Conservation (phyloP, 2,888 invertebrate species). For the Mimumesa dahlbomi region DNA sequence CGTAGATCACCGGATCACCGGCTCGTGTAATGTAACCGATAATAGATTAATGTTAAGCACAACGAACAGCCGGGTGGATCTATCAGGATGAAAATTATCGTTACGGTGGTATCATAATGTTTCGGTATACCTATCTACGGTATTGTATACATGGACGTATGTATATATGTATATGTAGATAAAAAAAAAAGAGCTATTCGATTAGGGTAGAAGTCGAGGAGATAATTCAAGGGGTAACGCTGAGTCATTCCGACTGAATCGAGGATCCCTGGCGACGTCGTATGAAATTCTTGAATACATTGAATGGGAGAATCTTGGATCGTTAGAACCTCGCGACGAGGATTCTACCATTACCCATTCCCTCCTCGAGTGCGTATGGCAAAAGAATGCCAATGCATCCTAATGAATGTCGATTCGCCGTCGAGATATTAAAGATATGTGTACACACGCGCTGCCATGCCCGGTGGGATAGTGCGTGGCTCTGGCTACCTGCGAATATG, state of each 20-base stretch:
- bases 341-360: conserved; percentile 33
- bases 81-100: no score
- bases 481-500: background rate
- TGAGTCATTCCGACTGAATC: no score
- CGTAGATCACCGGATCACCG: conserved; percentile 72
- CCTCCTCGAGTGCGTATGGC: conserved; percentile 24
- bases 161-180: no score
- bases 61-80: no score
- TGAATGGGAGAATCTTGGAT: conserved; percentile 35
- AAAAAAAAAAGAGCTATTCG: no score
- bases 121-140: no score
- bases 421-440: conserved; percentile 67
- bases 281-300: conserved; percentile 30
- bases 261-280: conserved; percentile 16
- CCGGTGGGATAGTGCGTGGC: conserved; percentile 22
- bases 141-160: no score
- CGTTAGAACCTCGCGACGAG: conserved; percentile 28
- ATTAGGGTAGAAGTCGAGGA: no score
- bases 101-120: no score
- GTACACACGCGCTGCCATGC: conserved; percentile 28
- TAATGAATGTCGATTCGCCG: conserved; percentile 72
- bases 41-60: no score
- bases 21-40: no score
- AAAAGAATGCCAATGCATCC: conserved; percentile 71
- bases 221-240: no score